Base-by-base conservation (phyloP, 1,140 invertebrate species). In the Eriosoma lanigerum region DNA sequence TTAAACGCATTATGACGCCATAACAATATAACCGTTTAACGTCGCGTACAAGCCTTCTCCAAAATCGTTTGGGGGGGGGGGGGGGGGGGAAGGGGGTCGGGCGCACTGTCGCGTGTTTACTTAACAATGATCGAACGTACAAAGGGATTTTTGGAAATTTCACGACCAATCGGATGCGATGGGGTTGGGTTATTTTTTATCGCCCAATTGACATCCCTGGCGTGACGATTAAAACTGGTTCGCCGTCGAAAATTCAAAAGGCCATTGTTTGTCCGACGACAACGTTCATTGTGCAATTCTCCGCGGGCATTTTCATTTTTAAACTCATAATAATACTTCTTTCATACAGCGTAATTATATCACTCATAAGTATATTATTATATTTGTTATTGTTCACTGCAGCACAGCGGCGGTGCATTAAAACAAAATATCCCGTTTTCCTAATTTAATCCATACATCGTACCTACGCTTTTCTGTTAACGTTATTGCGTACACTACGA, bases 131-230 rank as follows among this genome's bases (percentile, higher is more conserved):
- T 13, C 58, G 24, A 76, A 21, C 32, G 8, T 38, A 38, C 54
- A 76, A 75, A 75, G 72, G 72, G 72, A 8, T 56, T 32, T 21
- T 72, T 56, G 13, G 70, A 17, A 50, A 56, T 24, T n/a, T 3
- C 17, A 10, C 52, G 32, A 76, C 73, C 73, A 76, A 76, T 76
- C 52, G 58, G 15, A 76, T 1, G 52, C 21, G 2, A 44, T 17
- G 73, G 66, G 73, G 52, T 29, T 1, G 73, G 73, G 13, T 76
- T n/a, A n/a, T n/a, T 58, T 58, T 60, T 56, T 21, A 44, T 38
- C 50, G 73, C 32, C 73, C 73, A 76, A 76, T 58, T 58, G 73
- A 56, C 50, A 44, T 56, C 73, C 52, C 73, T 21, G n/a, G 38
- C 9, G 29, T 29, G 17, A 60, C 24, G 60, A 62, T 62, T 29